Conservation (phyloP, 2,888 invertebrate species). For the Auanema sp. region DNA sequence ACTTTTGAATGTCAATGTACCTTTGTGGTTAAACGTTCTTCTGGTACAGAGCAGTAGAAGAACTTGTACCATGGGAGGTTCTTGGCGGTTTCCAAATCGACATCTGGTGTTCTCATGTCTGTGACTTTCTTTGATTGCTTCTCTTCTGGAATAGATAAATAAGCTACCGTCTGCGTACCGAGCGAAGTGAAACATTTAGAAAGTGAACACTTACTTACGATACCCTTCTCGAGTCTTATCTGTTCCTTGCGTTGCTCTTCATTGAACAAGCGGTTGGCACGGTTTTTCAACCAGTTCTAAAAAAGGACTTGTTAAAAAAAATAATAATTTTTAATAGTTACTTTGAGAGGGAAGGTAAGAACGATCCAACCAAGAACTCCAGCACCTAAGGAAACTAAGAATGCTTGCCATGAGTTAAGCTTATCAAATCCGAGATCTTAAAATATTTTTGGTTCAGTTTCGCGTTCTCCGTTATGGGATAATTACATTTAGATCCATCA, state of each 20-base stretch:
- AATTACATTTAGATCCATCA: constrained; percentile 73
- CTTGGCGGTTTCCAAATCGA: constrained; percentile 26
- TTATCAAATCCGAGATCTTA: constrained; percentile 46
- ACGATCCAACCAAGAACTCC: constrained; percentile 34
- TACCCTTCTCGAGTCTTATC: constrained; percentile 29
- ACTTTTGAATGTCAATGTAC: too few relatives aligned
- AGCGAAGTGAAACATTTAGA: too few relatives aligned
- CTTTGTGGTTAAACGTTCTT: constrained; percentile 42
- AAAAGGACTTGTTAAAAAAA: too few relatives aligned
- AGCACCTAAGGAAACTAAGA: constrained; percentile 29
- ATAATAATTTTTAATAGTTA: too few relatives aligned
- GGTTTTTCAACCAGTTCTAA: constrained; percentile 31
- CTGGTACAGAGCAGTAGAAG: constrained; percentile 38
- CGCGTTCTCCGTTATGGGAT: background rate
- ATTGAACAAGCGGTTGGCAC: constrained; percentile 34
- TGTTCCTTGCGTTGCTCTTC: constrained; percentile 31
- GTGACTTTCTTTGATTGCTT: constrained; percentile 21
- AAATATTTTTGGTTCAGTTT: constrained; percentile 15
- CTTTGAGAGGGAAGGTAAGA: constrained; percentile 33
- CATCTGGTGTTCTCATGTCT: constrained; percentile 38
- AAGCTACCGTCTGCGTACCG: too few relatives aligned
- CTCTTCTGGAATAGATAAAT: constrained; percentile 20
- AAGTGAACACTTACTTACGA: constrained; percentile 18
- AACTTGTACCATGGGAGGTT: constrained; percentile 48
- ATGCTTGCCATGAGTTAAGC: constrained; percentile 32